Base-by-base conservation (phyloP, 2,888 invertebrate species). In the Zhuqinia jingwanae region DNA sequence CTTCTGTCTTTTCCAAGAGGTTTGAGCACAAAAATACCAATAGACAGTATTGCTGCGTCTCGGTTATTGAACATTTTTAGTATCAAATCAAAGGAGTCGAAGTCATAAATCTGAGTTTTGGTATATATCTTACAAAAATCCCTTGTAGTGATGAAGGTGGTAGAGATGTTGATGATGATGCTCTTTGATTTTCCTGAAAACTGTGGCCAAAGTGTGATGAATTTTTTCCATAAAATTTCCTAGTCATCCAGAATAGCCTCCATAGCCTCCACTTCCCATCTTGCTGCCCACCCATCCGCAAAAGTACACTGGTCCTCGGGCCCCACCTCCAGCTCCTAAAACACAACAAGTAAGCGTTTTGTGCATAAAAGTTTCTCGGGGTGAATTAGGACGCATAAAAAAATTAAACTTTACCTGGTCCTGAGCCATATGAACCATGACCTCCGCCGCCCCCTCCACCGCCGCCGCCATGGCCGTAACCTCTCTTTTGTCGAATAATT, bases 261-360 rank as follows among this genome's bases (percentile, higher is more conserved):
- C 78, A 25, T 78, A 78, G 0, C 83, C 83, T 15, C 83, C 76
- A 15, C 25, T 27, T 6, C 83, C 83, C 63, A 60, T 60, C 45
- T 83, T 83, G n/a, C 42, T 56, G 1, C 75, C 76, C 17, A 83
- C 83, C 83, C 83, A 83, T 1, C 83, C 83, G 20, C 83, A 83
- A 20, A 83, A 83, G 65, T 83, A 83, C 11, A 83, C 83, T 0
- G 83, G 83, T 8, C 83, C 83, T 10, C 83, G 60, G 17, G 83
- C 83, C 20, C 83, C 83, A 63, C 83, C 83, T 50, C 83, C 83
- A 53, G 83, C 83, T 2, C 83, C 76, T 56, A 27, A 22, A 58
- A 25, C 25, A 27, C n/a, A n/a, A n/a, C n/a, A n/a, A n/a, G 5
- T 27, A 8, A n/a, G 3, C n/a, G 25, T 63, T 30, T 11, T 36